A percentile compares a stretch with the other conserved stretches of the same genome.
These are phyloP conservation scores for Autographa pulchrina DNA, from an alignment of 2,888 invertebrate genomes.

Conservation along the genomic window DNA sequence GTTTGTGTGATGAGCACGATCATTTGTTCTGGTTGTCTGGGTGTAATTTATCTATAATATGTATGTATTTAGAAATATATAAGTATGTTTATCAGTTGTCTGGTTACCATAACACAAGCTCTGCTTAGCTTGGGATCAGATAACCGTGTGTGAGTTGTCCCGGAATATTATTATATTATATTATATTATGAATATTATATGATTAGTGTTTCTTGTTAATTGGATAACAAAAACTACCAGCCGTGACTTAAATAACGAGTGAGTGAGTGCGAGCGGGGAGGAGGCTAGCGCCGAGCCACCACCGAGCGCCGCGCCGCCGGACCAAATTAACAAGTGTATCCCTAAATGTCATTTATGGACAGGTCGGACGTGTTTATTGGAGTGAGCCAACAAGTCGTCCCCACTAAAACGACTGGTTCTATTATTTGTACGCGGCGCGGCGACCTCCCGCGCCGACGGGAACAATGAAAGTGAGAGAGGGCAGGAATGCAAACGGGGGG, in stretches of 20 bases:
- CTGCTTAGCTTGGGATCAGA: too few relatives aligned
- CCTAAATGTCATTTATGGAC: slow-evolving; percentile 82
- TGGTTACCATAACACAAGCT: too few relatives aligned
- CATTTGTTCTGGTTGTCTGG: too few relatives aligned
- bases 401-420: slow-evolving; percentile 81
- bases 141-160: too few relatives aligned
- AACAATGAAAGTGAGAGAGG: slow-evolving; percentile 89
- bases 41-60: too few relatives aligned
- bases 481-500: slow-evolving; percentile 84
- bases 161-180: too few relatives aligned
- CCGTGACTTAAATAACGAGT: slow-evolving; percentile 45
- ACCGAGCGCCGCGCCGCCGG: slow-evolving; percentile 30
- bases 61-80: too few relatives aligned
- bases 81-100: too few relatives aligned
- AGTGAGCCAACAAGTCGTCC: slow-evolving; percentile 77
- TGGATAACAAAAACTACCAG: slow-evolving; percentile 54
- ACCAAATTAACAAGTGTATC: slow-evolving; percentile 75
- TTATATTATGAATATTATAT: too few relatives aligned
- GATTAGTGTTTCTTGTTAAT: slow-evolving; percentile 66
- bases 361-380: slow-evolving; percentile 82
- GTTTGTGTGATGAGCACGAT: too few relatives aligned
- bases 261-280: slow-evolving; percentile 32
- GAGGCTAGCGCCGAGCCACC: slow-evolving; percentile 27
- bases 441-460: slow-evolving; percentile 88
- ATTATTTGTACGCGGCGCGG: slow-evolving; percentile 81